These are phyloP conservation scores for Onychomys torridus DNA, from an alignment of 2,797 vertebrate species.

Conservation along the genomic window DNA sequence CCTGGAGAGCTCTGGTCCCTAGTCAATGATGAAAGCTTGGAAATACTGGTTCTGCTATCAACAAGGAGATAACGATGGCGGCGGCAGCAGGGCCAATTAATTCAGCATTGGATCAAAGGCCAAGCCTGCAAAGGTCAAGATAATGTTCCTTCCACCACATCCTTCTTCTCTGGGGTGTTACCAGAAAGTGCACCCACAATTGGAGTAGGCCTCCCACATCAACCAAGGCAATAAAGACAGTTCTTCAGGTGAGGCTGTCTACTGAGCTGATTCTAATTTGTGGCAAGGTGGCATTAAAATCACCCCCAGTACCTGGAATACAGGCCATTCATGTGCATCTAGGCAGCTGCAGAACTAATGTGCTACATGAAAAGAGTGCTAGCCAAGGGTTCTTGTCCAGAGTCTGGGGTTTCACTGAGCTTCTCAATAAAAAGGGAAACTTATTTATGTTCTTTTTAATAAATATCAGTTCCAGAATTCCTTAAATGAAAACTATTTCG, in stretches of 20 bases:
- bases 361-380: background rate
- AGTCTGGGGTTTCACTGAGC: background rate
- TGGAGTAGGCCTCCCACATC: background rate
- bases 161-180: background rate
- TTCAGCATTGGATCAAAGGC: background rate
- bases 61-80: background rate
- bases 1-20: background rate
- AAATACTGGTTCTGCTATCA: background rate
- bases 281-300: background rate
- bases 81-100: background rate
- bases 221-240: background rate
- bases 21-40: background rate
- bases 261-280: background rate
- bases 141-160: background rate
- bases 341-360: background rate
- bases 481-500: constrained; percentile 52
- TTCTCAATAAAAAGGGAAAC: background rate
- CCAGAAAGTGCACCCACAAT: background rate
- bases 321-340: background rate
- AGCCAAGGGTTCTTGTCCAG: background rate
- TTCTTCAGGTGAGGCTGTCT: background rate
- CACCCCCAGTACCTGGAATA: background rate
- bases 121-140: background rate
- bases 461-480: background rate
- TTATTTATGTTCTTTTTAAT: background rate